Percentiles rank a stretch among this genome's conserved stretches.
phyloP scores from a whole-genome alignment of 64 coral and sea anemone species.

The Montipora sp. region DNA sequence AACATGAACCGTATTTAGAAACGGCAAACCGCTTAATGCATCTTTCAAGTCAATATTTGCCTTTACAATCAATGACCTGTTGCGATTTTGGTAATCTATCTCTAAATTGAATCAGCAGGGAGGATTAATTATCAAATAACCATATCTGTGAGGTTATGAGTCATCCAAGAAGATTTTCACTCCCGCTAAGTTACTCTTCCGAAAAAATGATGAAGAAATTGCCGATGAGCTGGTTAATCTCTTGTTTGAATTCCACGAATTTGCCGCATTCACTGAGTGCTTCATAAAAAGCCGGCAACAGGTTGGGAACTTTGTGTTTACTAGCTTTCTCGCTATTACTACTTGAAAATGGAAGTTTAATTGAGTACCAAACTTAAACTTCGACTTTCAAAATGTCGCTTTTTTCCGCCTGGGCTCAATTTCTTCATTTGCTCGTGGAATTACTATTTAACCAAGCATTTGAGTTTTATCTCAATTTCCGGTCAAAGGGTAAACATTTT shows the following conservation, averaged over 20 bases:
- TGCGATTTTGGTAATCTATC: not conserved
- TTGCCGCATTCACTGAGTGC: not conserved
- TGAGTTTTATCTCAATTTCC: not conserved
- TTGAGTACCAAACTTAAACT: not conserved
- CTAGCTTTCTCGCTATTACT: too few species aligned
- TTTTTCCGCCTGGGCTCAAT: not conserved
- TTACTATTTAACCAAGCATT: not conserved
- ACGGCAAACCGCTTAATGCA: not conserved
- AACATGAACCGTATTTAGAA: not conserved
- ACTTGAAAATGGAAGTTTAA: too few species aligned
- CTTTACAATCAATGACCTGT: not conserved
- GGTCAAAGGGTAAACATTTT: not conserved
- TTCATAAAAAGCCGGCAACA: not conserved
- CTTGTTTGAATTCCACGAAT: not conserved
- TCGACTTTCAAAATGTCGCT: not conserved
- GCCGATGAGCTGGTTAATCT: not conserved
- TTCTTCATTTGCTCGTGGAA: not conserved
- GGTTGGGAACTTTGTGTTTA: too few species aligned
- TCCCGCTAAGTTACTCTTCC: not conserved
- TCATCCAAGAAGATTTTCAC: not conserved
- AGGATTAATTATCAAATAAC: not conserved
- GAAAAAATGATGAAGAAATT: conserved; percentile 30
- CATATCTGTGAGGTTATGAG: not conserved
- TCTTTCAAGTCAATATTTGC: not conserved
- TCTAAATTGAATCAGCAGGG: not conserved